Conservation (phyloP, 2,888 invertebrate species). For the Meiosimyza decipiens region DNA sequence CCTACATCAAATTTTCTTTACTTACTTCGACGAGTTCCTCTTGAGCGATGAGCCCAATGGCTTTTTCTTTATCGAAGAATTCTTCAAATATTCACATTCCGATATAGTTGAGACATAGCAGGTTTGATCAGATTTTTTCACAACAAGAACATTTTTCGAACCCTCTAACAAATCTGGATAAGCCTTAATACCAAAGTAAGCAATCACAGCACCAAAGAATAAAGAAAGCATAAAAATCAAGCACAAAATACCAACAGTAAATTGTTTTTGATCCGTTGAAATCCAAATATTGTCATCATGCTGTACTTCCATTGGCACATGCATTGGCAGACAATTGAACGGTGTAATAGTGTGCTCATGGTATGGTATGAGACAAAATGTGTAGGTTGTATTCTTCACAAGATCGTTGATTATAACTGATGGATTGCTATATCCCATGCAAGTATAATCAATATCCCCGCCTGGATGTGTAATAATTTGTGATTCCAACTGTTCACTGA, state of each 20-base stretch:
- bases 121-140: slow-evolving; percentile 53
- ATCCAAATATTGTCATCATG: slow-evolving; percentile 47
- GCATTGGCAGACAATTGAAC: slow-evolving; percentile 58
- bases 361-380: slow-evolving; percentile 56
- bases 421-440: slow-evolving; percentile 51
- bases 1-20: neutral
- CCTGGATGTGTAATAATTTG: slow-evolving; percentile 35
- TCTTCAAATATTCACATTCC: slow-evolving; percentile 47
- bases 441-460: slow-evolving; percentile 50
- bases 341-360: slow-evolving; percentile 52
- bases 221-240: slow-evolving; percentile 55
- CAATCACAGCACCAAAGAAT: slow-evolving; percentile 53
- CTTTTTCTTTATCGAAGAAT: slow-evolving; percentile 35
- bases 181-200: slow-evolving; percentile 56
- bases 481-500: slow-evolving; percentile 48
- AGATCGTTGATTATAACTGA: slow-evolving; percentile 51
- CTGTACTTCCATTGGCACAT: slow-evolving; percentile 47
- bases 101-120: slow-evolving; percentile 56
- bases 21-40: neutral
- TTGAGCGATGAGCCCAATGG: neutral
- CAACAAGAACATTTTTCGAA: slow-evolving; percentile 57
- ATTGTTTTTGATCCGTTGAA: slow-evolving; percentile 51
- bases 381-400: slow-evolving; percentile 55
- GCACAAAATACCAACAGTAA: slow-evolving; percentile 57
- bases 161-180: slow-evolving; percentile 60